These are phyloP conservation scores for Agriopis marginaria DNA, from an alignment of 2,888 invertebrate genomes.

Conservation along the genomic window DNA sequence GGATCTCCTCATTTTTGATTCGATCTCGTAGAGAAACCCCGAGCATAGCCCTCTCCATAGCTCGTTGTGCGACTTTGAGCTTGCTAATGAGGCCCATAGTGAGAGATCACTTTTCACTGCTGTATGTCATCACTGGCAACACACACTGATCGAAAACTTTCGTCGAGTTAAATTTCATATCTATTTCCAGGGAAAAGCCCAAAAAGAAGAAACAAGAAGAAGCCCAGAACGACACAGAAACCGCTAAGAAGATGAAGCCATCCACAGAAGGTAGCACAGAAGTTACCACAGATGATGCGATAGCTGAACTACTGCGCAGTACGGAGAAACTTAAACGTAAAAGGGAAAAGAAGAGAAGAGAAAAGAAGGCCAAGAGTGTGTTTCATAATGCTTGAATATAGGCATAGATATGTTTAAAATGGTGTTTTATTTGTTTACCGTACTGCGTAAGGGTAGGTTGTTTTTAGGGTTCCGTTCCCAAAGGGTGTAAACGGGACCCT, in stretches of 20 bases:
- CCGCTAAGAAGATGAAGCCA: constrained; percentile 62
- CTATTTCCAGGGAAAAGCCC: constrained; percentile 57
- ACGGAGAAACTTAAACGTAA: constrained; percentile 78
- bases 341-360: constrained; percentile 69
- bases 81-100: no score
- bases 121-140: no score
- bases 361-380: constrained; percentile 78
- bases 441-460: neutral
- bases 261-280: constrained; percentile 53
- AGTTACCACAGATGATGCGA: constrained; percentile 62
- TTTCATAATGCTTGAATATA: constrained; percentile 74
- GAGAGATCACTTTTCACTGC: no score
- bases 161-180: neutral
- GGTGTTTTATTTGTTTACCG: constrained; percentile 23
- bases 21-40: no score
- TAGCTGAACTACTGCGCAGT: constrained; percentile 73
- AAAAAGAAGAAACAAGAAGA: constrained; percentile 53
- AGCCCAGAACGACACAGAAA: constrained; percentile 34
- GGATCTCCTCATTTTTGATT: no score
- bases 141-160: no score
- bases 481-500: no score
- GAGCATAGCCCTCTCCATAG: no score
- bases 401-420: constrained; percentile 4
- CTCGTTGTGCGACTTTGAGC: no score
- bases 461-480: no score